These are phyloP conservation scores for Pluvianellus socialis DNA, from an alignment of 2,113 vertebrate genomes.

Conservation along the genomic window DNA sequence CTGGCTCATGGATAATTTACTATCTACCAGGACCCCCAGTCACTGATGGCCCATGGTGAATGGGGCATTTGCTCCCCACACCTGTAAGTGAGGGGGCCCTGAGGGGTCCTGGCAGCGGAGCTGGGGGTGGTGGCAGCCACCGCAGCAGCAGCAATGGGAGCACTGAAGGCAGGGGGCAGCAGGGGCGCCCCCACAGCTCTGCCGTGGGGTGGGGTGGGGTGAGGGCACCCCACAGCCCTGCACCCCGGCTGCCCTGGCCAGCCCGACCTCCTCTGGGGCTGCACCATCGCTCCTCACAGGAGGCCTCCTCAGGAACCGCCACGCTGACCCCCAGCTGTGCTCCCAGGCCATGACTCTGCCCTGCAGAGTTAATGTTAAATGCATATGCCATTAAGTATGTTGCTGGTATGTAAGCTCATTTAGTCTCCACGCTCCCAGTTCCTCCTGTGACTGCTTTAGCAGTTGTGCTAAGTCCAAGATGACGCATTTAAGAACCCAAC, in stretches of 20 bases:
- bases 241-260: neutral
- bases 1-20: no score
- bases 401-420: neutral
- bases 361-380: neutral
- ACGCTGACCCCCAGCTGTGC: neutral
- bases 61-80: neutral
- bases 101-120: neutral
- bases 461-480: neutral
- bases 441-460: neutral
- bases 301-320: neutral
- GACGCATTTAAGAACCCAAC: neutral
- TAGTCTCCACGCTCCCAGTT: neutral
- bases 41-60: neutral
- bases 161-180: accelerated
- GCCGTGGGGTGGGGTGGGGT: accelerated
- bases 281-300: neutral
- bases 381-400: neutral
- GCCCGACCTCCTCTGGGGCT: neutral
- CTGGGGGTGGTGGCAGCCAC: neutral
- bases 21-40: no score
- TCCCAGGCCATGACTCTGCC: neutral
- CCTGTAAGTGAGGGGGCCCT: neutral
- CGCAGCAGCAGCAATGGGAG: no score
- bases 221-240: no score
- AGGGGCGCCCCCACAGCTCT: neutral